Conservation (phyloP, 2,113 vertebrate species). For the Nothoprocta perdicaria region DNA sequence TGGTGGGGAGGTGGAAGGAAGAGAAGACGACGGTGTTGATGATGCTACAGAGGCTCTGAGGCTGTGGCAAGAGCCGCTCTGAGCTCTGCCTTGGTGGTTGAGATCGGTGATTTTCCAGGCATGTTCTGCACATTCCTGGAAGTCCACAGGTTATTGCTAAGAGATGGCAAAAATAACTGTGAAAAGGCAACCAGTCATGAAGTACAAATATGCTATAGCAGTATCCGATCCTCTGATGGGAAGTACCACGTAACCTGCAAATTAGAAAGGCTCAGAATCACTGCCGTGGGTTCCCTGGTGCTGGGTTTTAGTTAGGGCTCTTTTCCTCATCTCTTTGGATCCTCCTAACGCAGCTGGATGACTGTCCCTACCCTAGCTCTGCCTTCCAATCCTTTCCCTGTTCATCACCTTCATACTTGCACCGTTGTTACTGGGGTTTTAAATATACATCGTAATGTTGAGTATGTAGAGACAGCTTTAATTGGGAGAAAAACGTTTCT, state of each 20-base stretch:
- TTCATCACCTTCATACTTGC: background rate
- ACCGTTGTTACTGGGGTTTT: background rate
- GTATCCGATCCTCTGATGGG: background rate
- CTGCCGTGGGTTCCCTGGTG: background rate
- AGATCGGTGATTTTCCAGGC: background rate
- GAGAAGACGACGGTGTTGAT: background rate
- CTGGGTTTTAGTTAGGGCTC: background rate
- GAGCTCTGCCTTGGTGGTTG: background rate
- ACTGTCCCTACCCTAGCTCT: background rate
- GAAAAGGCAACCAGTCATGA: constrained; percentile 20
- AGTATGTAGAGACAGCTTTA: background rate
- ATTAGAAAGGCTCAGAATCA: background rate
- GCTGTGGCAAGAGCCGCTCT: background rate
- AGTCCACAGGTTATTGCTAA: constrained; percentile 32
- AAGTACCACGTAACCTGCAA: constrained; percentile 3
- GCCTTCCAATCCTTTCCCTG: background rate
- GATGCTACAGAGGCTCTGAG: background rate
- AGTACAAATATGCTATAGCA: background rate
- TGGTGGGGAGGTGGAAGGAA: background rate
- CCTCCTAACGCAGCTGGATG: background rate
- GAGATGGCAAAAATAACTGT: constrained; percentile 26
- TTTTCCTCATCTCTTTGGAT: background rate
- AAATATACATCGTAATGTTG: background rate
- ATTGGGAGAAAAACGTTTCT: constrained; percentile 43
- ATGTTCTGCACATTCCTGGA: constrained; percentile 47